Percentiles rank a stretch among this genome's conserved stretches.
Evolutionary conservation across 1,140 invertebrate species (phyloP).

Genomic region (Amyelois transitella): DNA sequence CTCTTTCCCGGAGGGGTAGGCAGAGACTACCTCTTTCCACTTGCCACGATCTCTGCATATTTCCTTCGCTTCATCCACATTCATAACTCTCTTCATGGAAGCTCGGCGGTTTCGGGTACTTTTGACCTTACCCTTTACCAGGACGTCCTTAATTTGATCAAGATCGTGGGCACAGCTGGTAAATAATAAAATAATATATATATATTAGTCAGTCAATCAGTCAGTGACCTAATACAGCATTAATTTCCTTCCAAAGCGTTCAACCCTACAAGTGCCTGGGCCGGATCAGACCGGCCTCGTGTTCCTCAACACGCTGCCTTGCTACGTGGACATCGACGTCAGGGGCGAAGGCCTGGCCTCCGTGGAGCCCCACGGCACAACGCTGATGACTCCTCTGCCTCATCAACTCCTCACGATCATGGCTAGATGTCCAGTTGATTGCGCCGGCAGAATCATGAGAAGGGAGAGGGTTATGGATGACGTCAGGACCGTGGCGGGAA

Average conservation of each 20-base stretch:
- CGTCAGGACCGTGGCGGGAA: constrained; percentile 43
- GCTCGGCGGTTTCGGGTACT: too few relatives aligned
- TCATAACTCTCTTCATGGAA: too few relatives aligned
- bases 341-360: constrained; percentile 33
- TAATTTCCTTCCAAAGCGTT: constrained; percentile 34
- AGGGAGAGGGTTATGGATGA: constrained; percentile 20
- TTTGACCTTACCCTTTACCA: too few relatives aligned
- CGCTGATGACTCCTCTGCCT: constrained; percentile 45
- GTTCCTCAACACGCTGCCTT: constrained; percentile 44
- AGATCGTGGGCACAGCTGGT: too few relatives aligned
- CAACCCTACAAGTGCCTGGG: constrained; percentile 51
- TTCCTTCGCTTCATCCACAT: too few relatives aligned
- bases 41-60: too few relatives aligned
- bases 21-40: too few relatives aligned
- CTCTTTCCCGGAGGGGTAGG: too few relatives aligned
- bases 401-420: constrained; percentile 24
- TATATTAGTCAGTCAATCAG: too few relatives aligned
- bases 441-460: constrained; percentile 49
- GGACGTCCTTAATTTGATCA: too few relatives aligned
- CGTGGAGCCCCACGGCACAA: constrained; percentile 40
- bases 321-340: constrained; percentile 39
- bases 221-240: not conserved
- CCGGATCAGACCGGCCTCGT: constrained; percentile 46
- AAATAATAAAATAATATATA: too few relatives aligned
- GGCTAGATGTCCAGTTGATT: constrained; percentile 30